Conservation (phyloP, 2,797 vertebrate genomes). For the Forpus xanthops region DNA sequence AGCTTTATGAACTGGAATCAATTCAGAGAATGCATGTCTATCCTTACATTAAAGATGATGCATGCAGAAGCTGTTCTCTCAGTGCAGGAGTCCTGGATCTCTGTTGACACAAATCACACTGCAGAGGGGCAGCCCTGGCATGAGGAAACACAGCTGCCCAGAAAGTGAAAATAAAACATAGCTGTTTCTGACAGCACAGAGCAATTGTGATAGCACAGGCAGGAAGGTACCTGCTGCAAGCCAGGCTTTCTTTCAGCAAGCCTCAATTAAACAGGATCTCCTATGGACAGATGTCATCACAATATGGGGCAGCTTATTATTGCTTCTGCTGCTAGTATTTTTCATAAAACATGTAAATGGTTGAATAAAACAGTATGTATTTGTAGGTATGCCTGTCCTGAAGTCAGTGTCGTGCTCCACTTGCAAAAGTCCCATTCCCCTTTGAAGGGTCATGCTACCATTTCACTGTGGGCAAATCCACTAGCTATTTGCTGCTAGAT, state of each 20-base stretch:
- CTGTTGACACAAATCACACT: background rate
- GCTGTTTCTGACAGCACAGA: background rate
- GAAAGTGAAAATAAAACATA: background rate
- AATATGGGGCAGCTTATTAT: background rate
- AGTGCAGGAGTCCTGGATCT: background rate
- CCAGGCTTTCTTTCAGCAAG: background rate
- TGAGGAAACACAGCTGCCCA: background rate
- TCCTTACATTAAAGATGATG: background rate
- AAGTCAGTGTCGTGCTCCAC: background rate
- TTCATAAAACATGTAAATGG: background rate
- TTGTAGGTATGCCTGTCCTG: background rate
- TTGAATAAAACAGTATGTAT: background rate
- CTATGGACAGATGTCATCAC: background rate
- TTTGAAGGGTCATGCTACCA: background rate
- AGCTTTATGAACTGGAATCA: background rate
- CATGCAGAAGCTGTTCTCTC: background rate
- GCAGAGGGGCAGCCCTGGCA: background rate
- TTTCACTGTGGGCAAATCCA: background rate
- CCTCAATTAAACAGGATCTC: background rate
- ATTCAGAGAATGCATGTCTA: background rate
- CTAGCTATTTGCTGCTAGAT: background rate
- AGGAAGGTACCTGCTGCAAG: background rate
- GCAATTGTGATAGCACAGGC: background rate
- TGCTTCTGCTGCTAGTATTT: background rate
- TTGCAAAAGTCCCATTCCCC: background rate